Evolutionary conservation across 2,113 vertebrate species (phyloP).

Genomic region (Aegithalos caudatus): DNA sequence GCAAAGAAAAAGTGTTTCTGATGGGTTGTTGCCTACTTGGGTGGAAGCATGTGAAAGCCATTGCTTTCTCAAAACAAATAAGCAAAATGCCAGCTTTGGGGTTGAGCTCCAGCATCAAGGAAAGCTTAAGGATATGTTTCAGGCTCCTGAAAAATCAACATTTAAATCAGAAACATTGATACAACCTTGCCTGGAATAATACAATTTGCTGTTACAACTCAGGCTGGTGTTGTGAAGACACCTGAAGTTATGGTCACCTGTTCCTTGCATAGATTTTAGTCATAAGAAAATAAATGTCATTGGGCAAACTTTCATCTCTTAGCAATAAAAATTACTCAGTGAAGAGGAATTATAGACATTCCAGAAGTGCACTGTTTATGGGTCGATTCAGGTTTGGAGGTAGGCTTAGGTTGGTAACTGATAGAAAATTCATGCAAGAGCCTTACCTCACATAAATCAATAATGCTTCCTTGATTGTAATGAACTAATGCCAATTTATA

Average conservation of each 20-base stretch:
- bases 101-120: not conserved
- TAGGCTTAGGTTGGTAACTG: not conserved
- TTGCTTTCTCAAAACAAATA: not conserved
- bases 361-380: slow-evolving; percentile 5
- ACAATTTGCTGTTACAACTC: not conserved
- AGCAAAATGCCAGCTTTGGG: not conserved
- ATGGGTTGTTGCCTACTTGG: not conserved
- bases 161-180: not conserved
- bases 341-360: slow-evolving; percentile 30
- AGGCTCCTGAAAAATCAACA: not conserved
- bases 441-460: slow-evolving; percentile 11
- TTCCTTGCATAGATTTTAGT: slow-evolving; percentile 8
- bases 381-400: not conserved
- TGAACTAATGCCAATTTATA: slow-evolving; percentile 12
- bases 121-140: not conserved
- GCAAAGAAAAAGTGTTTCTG: not conserved
- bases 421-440: not conserved
- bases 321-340: slow-evolving; percentile 14
- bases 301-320: not conserved
- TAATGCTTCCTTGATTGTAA: not conserved
- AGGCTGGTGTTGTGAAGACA: not conserved
- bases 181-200: not conserved
- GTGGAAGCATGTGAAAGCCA: not conserved
- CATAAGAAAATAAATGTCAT: not conserved
- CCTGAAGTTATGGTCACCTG: not conserved